Evolutionary conservation across 1,140 invertebrate species (phyloP).

Genomic region (Micrasema longulum): DNA sequence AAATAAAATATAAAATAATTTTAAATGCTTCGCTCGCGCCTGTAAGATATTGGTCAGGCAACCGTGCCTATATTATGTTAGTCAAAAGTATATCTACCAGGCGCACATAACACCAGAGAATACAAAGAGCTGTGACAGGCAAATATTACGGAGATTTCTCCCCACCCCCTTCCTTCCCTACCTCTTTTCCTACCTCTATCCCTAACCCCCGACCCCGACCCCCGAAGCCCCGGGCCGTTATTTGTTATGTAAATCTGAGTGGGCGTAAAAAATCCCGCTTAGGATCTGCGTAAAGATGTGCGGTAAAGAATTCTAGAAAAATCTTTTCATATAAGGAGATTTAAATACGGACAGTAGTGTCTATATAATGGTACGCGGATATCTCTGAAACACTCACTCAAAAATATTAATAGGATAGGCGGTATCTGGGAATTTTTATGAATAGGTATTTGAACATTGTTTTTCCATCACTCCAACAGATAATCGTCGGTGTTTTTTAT

Average conservation of each 20-base stretch:
- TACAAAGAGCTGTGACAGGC: conserved; percentile 39
- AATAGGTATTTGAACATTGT: too few species aligned
- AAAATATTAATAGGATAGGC: too few species aligned
- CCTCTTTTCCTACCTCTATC: neutral
- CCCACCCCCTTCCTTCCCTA: neutral
- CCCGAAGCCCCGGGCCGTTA: conserved; percentile 21
- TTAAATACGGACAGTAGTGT: conserved; percentile 21
- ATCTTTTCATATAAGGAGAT: conserved; percentile 32
- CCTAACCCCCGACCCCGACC: too few species aligned
- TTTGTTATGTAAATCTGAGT: conserved; percentile 39
- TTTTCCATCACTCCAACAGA: too few species aligned
- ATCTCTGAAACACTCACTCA: too few species aligned
- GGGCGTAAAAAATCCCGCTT: conserved; percentile 29
- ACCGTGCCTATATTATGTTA: neutral
- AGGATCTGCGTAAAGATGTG: conserved; percentile 30
- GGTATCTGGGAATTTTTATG: too few species aligned
- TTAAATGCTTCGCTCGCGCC: neutral
- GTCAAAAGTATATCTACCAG: conserved; percentile 5
- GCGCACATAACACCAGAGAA: conserved; percentile 20
- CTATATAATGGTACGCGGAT: too few species aligned
- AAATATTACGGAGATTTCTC: conserved; percentile 47
- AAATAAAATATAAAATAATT: too few species aligned
- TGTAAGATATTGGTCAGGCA: conserved; percentile 11
- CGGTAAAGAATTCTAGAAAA: conserved; percentile 30
- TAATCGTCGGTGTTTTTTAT: too few species aligned